phyloP scores from a whole-genome alignment of 2,888 invertebrate species.

The Beris morrisii region DNA sequence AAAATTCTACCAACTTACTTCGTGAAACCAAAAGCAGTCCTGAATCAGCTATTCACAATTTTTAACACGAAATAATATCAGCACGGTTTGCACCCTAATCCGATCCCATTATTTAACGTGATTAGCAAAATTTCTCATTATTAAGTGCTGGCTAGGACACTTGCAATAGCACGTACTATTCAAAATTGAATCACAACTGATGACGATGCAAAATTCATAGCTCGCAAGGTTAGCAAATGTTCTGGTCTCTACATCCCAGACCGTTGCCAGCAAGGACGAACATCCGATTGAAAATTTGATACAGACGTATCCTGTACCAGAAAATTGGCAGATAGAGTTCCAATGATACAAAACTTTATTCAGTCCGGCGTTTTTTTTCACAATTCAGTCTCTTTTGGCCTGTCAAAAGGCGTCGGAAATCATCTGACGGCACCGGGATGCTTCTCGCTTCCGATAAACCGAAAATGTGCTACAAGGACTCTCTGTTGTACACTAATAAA shows the following conservation, averaged over 20 bases:
- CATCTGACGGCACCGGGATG: not conserved
- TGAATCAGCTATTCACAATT: too few species aligned
- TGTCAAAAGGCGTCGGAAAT: slow-evolving; percentile 6
- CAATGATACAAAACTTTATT: not conserved
- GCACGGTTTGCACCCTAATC: not conserved
- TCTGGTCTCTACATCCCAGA: too few species aligned
- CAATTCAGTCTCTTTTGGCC: not conserved
- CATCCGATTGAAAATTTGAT: too few species aligned
- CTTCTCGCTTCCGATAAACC: not conserved
- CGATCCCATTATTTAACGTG: slow-evolving; percentile 14
- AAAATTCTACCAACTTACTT: too few species aligned
- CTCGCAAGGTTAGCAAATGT: too few species aligned
- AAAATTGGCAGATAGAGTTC: not conserved
- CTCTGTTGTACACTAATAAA: slow-evolving; percentile 7
- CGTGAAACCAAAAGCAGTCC: too few species aligned
- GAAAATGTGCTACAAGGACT: slow-evolving; percentile 4
- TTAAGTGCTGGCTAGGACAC: not conserved
- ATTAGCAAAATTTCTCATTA: slow-evolving; percentile 15
- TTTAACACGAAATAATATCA: too few species aligned
- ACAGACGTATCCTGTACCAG: too few species aligned
- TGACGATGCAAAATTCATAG: too few species aligned
- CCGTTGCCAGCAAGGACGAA: too few species aligned
- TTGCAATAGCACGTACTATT: too few species aligned
- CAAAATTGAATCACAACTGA: too few species aligned
- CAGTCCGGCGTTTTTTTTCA: not conserved